phyloP scores from a whole-genome alignment of 2,888 invertebrate genomes.

The Orchesella flavescens region DNA sequence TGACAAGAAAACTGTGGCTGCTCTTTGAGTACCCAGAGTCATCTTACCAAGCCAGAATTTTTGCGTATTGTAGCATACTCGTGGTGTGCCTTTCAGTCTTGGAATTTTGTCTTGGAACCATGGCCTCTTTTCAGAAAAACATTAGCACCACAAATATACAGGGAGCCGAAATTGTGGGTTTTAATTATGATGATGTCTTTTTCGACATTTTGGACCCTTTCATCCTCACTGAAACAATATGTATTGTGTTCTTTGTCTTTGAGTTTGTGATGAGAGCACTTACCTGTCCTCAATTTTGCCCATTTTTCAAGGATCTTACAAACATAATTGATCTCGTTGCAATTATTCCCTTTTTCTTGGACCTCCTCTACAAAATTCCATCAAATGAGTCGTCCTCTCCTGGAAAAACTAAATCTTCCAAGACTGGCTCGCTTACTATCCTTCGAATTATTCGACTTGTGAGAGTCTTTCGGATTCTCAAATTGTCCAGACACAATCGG shows the following conservation, averaged over 20 bases:
- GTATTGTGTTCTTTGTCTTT: conserved; percentile 65
- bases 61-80: conserved; percentile 63
- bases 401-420: neutral
- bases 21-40: conserved; percentile 67
- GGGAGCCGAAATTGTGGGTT: too few relatives aligned
- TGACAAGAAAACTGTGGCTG: conserved; percentile 68
- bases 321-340: conserved; percentile 69
- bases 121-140: conserved; percentile 20
- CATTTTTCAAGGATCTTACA: conserved; percentile 56
- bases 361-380: conserved; percentile 1
- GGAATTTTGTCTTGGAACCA: conserved; percentile 66
- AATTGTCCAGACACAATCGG: conserved; percentile 62
- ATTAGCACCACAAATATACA: too few relatives aligned
- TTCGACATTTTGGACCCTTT: conserved; percentile 56
- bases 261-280: conserved; percentile 57
- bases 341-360: conserved; percentile 67
- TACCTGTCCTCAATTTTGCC: conserved; percentile 43
- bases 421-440: conserved; percentile 42
- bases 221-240: conserved; percentile 63
- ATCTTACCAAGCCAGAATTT: conserved; percentile 62
- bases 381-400: neutral
- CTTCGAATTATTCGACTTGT: conserved; percentile 67
- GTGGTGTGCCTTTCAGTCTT: conserved; percentile 65
- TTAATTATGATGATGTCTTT: too few relatives aligned
- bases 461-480: conserved; percentile 67